Conservation (phyloP, 2,797 vertebrate genomes). For the Phrynocephalus vlangalii region DNA sequence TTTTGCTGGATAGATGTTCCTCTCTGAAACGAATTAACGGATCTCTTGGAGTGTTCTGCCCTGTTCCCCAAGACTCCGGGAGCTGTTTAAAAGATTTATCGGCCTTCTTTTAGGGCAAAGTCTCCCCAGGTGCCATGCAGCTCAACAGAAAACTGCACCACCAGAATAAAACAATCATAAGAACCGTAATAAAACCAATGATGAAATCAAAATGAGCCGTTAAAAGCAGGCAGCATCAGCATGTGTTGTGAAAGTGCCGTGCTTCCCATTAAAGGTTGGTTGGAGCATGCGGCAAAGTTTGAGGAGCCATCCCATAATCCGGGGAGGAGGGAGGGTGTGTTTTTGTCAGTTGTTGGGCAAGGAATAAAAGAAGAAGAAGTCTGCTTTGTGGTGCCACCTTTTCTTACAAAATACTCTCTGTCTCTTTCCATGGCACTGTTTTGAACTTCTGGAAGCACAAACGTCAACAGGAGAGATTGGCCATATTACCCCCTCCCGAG, state of each 20-base stretch:
- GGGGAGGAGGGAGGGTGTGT: neutral
- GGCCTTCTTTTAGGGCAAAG: too few relatives aligned
- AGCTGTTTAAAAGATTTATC: too few relatives aligned
- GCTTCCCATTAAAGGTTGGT: neutral
- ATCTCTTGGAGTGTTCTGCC: too few relatives aligned
- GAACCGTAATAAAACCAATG: neutral
- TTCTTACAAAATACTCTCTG: neutral
- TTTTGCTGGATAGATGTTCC: too few relatives aligned
- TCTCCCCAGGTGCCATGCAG: too few relatives aligned
- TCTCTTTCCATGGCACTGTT: neutral
- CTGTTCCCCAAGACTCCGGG: too few relatives aligned
- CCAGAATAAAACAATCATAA: neutral
- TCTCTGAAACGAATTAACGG: too few relatives aligned
- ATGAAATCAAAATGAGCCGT: neutral
- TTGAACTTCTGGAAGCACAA: neutral
- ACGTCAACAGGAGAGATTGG: neutral
- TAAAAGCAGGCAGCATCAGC: neutral
- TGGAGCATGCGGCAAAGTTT: neutral
- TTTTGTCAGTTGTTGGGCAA: too few relatives aligned
- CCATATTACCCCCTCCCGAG: neutral
- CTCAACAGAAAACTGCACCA: too few relatives aligned
- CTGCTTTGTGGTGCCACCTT: neutral
- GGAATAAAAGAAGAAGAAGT: too few relatives aligned
- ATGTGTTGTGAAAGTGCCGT: too few relatives aligned
- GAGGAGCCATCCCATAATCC: neutral